Evolutionary conservation across 2,113 vertebrate genomes (phyloP).

Genomic region (Albula glossodonta): DNA sequence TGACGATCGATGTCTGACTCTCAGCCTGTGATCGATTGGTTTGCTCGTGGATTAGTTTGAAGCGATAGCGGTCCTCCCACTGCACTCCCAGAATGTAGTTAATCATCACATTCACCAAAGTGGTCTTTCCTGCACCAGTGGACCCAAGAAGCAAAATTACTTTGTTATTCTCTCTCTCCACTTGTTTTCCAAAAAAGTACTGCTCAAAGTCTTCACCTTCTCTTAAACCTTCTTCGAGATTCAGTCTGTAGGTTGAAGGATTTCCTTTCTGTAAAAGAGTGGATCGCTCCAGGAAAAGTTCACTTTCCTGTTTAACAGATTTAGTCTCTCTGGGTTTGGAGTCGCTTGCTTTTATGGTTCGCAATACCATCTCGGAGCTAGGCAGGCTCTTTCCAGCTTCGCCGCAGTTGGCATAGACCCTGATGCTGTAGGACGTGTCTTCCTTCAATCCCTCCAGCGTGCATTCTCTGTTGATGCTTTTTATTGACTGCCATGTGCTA

Average conservation of each 20-base stretch:
- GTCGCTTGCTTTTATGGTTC: conserved; percentile 2
- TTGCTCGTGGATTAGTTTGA: conserved; percentile 41
- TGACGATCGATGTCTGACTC: conserved; percentile 48
- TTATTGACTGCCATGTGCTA: conserved; percentile 28
- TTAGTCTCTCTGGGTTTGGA: not conserved
- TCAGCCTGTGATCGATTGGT: conserved; percentile 50
- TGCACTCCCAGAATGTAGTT: conserved; percentile 44
- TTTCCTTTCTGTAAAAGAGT: conserved; percentile 24
- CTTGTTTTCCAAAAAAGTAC: conserved; percentile 35
- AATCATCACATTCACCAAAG: conserved; percentile 42
- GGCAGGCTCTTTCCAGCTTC: conserved; percentile 33
- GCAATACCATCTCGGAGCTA: conserved; percentile 24
- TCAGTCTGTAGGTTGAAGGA: conserved; percentile 24
- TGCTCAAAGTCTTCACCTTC: conserved; percentile 6
- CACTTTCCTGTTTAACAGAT: conserved; percentile 8
- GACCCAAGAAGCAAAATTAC: conserved; percentile 42
- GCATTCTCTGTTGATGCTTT: conserved; percentile 30
- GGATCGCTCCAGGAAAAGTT: conserved; percentile 21
- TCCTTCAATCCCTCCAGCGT: conserved; percentile 30
- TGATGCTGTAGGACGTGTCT: conserved; percentile 25
- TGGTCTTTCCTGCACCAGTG: conserved; percentile 47
- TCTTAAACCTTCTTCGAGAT: not conserved
- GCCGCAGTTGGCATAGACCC: conserved; percentile 35
- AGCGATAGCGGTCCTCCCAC: conserved; percentile 37
- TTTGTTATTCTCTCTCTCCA: conserved; percentile 38